These are phyloP conservation scores for Cryptus armator DNA, from an alignment of 2,888 invertebrate genomes.

Conservation along the genomic window DNA sequence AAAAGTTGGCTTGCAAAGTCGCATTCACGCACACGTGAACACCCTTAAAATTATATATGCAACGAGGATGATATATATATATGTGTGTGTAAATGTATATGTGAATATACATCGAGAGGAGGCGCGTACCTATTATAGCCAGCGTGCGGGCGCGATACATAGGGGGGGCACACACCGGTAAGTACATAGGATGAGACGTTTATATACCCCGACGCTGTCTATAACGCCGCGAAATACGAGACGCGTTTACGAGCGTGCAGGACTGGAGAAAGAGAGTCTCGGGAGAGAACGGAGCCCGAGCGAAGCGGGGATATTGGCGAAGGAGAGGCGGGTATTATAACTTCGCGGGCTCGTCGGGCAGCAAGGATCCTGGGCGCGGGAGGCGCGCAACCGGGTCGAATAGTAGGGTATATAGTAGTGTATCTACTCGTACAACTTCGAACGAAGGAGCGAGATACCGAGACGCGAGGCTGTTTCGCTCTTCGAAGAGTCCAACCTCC, in stretches of 20 bases:
- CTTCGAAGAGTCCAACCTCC: conserved; percentile 74
- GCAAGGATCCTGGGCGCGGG: conserved; percentile 56
- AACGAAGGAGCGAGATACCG: conserved; percentile 21
- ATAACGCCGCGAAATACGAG: conserved; percentile 85
- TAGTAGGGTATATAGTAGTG: conserved; percentile 44
- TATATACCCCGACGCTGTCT: conserved; percentile 85
- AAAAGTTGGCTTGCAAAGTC: conserved; percentile 49
- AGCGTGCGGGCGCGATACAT: conserved; percentile 55
- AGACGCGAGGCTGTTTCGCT: conserved; percentile 12
- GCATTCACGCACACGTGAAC: conserved; percentile 67
- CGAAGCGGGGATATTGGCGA: conserved; percentile 11
- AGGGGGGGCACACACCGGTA: conserved; percentile 75
- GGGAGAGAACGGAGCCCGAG: conserved; percentile 15
- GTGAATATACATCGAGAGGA: conserved; percentile 4
- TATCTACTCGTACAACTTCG: conserved; percentile 37
- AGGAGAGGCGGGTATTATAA: conserved; percentile 46
- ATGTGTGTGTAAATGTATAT: background rate
- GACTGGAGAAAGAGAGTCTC: conserved; percentile 71
- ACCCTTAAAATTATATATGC: conserved; percentile 67
- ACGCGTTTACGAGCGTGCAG: conserved; percentile 85
- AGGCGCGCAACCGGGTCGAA: conserved; percentile 49
- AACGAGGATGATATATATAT: conserved; percentile 31
- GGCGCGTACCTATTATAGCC: conserved; percentile 29
- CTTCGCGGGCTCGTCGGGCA: conserved; percentile 9
- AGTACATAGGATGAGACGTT: conserved; percentile 85